Evolutionary conservation across 2,113 vertebrate species (phyloP), one percentile per base, ranked within the genome.

Genomic region (Todiramphus saurophagus): DNA sequence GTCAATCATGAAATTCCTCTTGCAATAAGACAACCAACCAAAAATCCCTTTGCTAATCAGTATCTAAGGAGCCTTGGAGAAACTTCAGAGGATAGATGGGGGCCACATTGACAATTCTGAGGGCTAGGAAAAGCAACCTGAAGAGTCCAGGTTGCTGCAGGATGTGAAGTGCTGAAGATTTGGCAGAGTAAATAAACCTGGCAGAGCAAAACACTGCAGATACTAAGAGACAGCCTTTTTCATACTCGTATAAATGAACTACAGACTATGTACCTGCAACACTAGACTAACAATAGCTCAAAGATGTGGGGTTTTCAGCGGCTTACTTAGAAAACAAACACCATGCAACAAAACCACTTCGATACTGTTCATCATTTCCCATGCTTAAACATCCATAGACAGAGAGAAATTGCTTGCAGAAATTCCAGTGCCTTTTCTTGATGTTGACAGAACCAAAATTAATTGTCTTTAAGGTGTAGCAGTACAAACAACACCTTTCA

Each of bases 1-100:
- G 1, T 6, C 44, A 79, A 4, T 24, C 55, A 15, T 2, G 19
- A 56, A 80, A 37, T 7, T 63, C 19, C 20, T 63, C 83, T 70
- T 30, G n/a, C 14, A 33, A 0, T n/a, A 28, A 0, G 10, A 55
- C 37, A 76, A 60, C 19, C 6, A 43, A 46, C 1, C 5, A 27
- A 73, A 75, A 67, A 82, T 18, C 13, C 48, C 41, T n/a, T 80
- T 19, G 2, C 28, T 77, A 4, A 66, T 35, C 53, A 39, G 19
- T 50, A 43, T 1, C 23, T 24, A 48, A 27, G n/a, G 18, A 62
- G 20, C 2, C 17, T 13, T 18, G 31, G 33, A 66, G 55, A 41
- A 92, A 28, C 15, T 50, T 7, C 7, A 56, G 20, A 76, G 27
- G 4, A n/a, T 11, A 30, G 7, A 62, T 3, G 39, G 31, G 6